Evolutionary conservation across 1,140 invertebrate species (phyloP).

Genomic region (Hycleus cichorii): DNA sequence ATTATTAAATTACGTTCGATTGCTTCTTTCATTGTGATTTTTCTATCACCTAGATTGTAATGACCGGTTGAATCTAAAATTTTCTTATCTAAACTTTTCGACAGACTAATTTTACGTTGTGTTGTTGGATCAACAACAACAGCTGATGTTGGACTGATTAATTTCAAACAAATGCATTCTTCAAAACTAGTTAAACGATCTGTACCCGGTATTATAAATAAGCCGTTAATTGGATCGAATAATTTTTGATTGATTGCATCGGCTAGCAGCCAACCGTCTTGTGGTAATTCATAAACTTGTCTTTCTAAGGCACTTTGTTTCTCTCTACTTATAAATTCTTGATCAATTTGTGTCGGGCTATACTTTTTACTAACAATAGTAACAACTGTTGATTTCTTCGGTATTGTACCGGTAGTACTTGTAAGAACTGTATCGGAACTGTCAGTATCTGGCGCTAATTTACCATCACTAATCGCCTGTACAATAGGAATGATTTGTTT

Average conservation of each 20-base stretch:
- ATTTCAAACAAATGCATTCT: conserved; percentile 76
- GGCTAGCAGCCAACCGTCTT: conserved; percentile 70
- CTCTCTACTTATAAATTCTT: background rate
- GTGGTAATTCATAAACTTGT: conserved; percentile 63
- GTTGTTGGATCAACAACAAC: conserved; percentile 67
- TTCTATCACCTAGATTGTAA: conserved; percentile 52
- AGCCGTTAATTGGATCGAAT: conserved; percentile 72
- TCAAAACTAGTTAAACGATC: conserved; percentile 78
- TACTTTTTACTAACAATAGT: conserved; percentile 25
- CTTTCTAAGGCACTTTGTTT: conserved; percentile 45
- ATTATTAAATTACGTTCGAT: conserved; percentile 61
- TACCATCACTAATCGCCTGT: conserved; percentile 68
- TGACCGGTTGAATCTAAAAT: conserved; percentile 71
- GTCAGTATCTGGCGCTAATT: conserved; percentile 55
- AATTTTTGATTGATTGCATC: conserved; percentile 70
- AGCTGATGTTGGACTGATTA: conserved; percentile 77
- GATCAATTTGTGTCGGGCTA: conserved; percentile 1
- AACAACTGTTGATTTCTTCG: conserved; percentile 23
- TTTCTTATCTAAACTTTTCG: conserved; percentile 67
- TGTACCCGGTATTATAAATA: conserved; percentile 81
- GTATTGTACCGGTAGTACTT: conserved; percentile 16
- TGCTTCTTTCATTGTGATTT: conserved; percentile 70
- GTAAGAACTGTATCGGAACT: conserved; percentile 39
- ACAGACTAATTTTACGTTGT: conserved; percentile 60
- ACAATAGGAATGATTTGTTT: conserved; percentile 69